Evolutionary conservation across 2,797 vertebrate species (phyloP).

Genomic region (Intellagama lesueurii): DNA sequence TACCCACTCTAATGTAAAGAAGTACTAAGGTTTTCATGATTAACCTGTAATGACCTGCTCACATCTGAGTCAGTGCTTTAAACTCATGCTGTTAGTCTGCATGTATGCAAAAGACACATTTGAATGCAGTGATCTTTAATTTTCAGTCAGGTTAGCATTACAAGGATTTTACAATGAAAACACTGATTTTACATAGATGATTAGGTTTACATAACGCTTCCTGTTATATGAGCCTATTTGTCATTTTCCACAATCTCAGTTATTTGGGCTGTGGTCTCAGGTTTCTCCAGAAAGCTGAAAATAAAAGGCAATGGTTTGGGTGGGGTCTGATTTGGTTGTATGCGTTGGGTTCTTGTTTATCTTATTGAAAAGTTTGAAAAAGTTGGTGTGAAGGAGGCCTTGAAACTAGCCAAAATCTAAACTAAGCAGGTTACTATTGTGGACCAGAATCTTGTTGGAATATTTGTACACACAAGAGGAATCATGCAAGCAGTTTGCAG

Average conservation of each 20-base stretch:
- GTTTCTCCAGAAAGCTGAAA: neutral
- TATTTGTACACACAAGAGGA: no score
- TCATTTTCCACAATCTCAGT: neutral
- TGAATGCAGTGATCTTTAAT: neutral
- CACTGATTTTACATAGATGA: neutral
- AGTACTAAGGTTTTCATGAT: neutral
- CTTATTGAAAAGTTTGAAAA: conserved; percentile 50
- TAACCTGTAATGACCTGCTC: neutral
- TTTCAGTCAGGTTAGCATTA: neutral
- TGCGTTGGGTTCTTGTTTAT: neutral
- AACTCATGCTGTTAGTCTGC: neutral
- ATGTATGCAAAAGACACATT: neutral
- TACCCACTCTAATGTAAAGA: neutral
- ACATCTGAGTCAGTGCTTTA: neutral
- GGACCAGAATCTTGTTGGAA: neutral
- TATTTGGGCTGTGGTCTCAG: neutral
- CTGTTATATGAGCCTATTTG: neutral
- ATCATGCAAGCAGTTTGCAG: no score
- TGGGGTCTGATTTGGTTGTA: neutral
- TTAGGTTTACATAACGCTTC: neutral
- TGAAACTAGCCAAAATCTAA: conserved; percentile 48
- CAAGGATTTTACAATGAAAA: neutral
- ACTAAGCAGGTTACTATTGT: conserved; percentile 40
- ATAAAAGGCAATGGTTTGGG: neutral
- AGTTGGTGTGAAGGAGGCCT: conserved; percentile 49